phyloP scores from a whole-genome alignment of 2,113 vertebrate genomes.

The Sorex araneus region DNA sequence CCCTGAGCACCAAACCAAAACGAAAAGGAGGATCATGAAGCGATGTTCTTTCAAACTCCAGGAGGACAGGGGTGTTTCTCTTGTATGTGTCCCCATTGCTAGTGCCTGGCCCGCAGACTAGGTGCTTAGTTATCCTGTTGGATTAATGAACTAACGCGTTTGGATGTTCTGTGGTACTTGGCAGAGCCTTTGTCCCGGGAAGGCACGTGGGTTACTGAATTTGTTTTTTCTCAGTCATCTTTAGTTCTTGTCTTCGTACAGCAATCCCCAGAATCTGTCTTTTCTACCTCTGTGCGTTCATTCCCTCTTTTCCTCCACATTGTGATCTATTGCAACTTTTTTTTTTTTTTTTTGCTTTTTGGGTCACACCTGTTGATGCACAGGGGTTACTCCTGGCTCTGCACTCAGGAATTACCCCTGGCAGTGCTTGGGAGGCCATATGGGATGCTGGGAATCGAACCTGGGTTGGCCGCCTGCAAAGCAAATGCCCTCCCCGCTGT shows the following conservation, averaged over 20 bases:
- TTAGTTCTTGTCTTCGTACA: not conserved
- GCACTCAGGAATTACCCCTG: too few relatives aligned
- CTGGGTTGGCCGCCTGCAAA: too few relatives aligned
- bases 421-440: too few relatives aligned
- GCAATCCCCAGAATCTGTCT: not conserved
- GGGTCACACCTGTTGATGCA: too few relatives aligned
- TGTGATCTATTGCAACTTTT: not conserved
- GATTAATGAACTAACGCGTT: not conserved
- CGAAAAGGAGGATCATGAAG: not conserved
- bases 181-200: not conserved
- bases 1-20: not conserved
- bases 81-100: not conserved
- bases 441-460: too few relatives aligned
- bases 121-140: not conserved
- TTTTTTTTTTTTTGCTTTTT: not conserved
- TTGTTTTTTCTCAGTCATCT: not conserved
- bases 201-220: not conserved
- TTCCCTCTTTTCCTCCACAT: not conserved
- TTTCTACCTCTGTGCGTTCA: not conserved
- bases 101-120: not conserved
- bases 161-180: not conserved
- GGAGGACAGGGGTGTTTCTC: not conserved
- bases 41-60: constrained; percentile 32
- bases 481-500: too few relatives aligned
- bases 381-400: too few relatives aligned